Base-by-base conservation (phyloP, 2,888 invertebrate species). In the Nomada fucata region DNA sequence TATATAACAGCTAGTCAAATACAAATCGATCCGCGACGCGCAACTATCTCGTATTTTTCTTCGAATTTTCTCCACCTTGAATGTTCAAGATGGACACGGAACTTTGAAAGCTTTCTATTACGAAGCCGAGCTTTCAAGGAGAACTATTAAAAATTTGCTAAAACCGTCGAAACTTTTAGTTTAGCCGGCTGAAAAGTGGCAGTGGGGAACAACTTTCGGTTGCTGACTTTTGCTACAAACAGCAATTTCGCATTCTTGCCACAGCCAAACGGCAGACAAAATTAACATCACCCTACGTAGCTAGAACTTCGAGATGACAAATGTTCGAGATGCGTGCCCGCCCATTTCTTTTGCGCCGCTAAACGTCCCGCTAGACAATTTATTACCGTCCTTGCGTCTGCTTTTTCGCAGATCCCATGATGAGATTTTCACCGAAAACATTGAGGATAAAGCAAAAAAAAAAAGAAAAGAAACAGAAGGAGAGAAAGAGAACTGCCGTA, bases 281-380 rank as follows among this genome's bases (percentile, higher is more conserved):
- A 76, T 79, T 76, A 79, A 79, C 76, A 67, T 71, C 79, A 18
- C n/a, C 26, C 42, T 1, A 20, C 59, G 36, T 26, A 13, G n/a
- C 20, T 15, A 5, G 18, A 13, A 29, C 29, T 63, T 59, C 36
- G 11, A 13, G 42, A 26, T 67, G 26, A 76, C 36, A 55, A 70
- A 68, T 68, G 57, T 18, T 64, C 61, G 42, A 1, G 53, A 65
- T 11, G 26, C 68, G 64, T 64, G 78, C 23, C 57, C 60, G 36
- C 42, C 55, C 18, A 26, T 53, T 60, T 72, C 53, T 72, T 67
- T 77, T 57, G 69, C 73, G 36, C 47, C 47, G 63, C 61, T 18
- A 44, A 61, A 61, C 53, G 60, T 67, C 67, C 26, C 18, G 20
- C 0, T n/a, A 11, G 26, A 47, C 55, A 7, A 61, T 79, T 79